These are phyloP conservation scores for Galemys pyrenaicus DNA, from an alignment of 2,113 vertebrate species.

Conservation along the genomic window DNA sequence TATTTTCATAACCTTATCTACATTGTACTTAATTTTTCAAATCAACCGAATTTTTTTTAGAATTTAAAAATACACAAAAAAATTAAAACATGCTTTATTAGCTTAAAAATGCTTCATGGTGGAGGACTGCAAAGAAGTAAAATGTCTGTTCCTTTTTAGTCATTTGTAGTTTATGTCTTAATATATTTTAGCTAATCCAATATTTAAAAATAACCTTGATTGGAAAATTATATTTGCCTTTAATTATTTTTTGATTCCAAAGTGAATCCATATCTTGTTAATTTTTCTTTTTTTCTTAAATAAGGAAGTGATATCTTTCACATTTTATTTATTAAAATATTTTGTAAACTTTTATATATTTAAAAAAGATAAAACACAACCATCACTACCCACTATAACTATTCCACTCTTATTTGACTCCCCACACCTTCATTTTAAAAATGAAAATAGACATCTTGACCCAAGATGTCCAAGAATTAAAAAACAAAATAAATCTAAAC, in stretches of 20 bases:
- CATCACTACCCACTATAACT: too few species aligned
- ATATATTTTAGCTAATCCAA: conserved; percentile 4
- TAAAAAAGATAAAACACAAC: too few species aligned
- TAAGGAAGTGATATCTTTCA: too few species aligned
- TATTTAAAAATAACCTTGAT: not conserved
- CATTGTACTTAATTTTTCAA: not conserved
- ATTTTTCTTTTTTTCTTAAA: not conserved
- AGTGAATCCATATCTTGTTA: not conserved
- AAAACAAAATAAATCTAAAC: too few species aligned
- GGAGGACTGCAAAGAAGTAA: not conserved
- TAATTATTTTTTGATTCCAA: not conserved
- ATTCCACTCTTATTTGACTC: too few species aligned
- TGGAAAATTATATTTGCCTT: not conserved
- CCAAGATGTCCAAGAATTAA: too few species aligned
- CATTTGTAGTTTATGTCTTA: not conserved
- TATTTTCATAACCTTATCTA: not conserved
- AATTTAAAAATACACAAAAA: not conserved
- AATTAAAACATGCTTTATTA: not conserved
- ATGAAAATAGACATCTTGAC: too few species aligned
- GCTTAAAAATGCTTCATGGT: not conserved
- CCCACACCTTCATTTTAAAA: too few species aligned
- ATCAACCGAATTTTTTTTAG: not conserved
- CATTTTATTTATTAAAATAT: too few species aligned
- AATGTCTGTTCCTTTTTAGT: not conserved
- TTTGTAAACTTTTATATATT: too few species aligned